Conservation (phyloP, 2,888 invertebrate species). For the Trisateles emortualis region DNA sequence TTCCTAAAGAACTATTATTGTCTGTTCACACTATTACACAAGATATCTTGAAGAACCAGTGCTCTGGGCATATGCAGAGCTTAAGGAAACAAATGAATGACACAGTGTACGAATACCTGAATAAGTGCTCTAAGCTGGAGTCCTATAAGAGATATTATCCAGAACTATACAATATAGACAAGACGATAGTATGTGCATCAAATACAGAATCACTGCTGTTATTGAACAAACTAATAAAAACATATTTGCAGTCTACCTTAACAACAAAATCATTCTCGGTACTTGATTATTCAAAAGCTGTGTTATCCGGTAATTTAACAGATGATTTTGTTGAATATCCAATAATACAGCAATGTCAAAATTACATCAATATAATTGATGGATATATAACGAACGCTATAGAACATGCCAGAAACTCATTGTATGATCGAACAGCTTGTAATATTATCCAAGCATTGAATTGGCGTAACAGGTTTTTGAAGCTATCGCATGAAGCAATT, state of each 20-base stretch:
- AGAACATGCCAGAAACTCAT: conserved; percentile 45
- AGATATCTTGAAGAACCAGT: conserved; percentile 35
- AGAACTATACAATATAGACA: conserved; percentile 55
- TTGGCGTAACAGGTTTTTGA: conserved; percentile 84
- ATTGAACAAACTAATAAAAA: conserved; percentile 71
- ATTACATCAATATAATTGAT: conserved; percentile 79
- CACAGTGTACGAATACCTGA: conserved; percentile 47
- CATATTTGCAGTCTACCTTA: conserved; percentile 41
- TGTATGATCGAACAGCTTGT: conserved; percentile 73
- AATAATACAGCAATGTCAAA: conserved; percentile 82
- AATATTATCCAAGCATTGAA: conserved; percentile 79
- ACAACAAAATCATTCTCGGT: conserved; percentile 67
- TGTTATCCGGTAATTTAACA: conserved; percentile 71
- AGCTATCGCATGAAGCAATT: conserved; percentile 70
- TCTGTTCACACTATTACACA: conserved; percentile 55
- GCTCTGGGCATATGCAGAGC: conserved; percentile 23
- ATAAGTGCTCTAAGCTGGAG: conserved; percentile 34
- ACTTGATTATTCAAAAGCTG: conserved; percentile 81
- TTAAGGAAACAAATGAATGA: conserved; percentile 55
- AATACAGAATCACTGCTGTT: conserved; percentile 79
- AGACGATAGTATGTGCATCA: conserved; percentile 42
- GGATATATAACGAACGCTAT: conserved; percentile 73
- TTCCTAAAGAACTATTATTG: conserved; percentile 51
- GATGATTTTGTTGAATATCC: conserved; percentile 84
- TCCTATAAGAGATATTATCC: conserved; percentile 65